These are phyloP conservation scores for Heliconius congener DNA, from an alignment of 1,140 invertebrate species.

Conservation along the genomic window DNA sequence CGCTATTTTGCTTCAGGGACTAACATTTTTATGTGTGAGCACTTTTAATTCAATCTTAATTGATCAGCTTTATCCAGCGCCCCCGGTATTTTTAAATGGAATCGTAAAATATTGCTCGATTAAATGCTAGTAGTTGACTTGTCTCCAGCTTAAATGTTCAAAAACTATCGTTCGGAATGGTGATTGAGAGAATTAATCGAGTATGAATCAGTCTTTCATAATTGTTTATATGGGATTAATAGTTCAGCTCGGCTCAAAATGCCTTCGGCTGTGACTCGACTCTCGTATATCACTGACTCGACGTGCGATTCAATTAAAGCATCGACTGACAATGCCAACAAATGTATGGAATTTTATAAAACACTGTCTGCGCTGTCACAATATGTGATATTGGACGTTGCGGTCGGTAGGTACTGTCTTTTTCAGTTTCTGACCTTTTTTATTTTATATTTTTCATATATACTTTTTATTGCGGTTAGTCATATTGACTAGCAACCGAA, in stretches of 20 bases:
- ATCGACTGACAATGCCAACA: constrained; percentile 59
- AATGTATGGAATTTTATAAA: constrained; percentile 53
- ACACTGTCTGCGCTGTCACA: constrained; percentile 44
- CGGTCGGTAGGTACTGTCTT: constrained; percentile 37
- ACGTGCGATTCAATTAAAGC: constrained; percentile 72
- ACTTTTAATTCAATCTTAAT: constrained; percentile 53
- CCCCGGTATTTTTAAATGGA: constrained; percentile 59
- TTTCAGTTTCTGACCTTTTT: constrained; percentile 18
- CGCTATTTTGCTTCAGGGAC: constrained; percentile 35
- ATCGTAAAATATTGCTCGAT: constrained; percentile 57
- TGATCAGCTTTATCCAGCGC: constrained; percentile 48
- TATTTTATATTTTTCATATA: constrained; percentile 21
- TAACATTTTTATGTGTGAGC: constrained; percentile 46
- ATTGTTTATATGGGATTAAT: constrained; percentile 71
- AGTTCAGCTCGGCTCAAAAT: constrained; percentile 48
- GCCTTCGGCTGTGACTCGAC: constrained; percentile 44
- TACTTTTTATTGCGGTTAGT: neutral
- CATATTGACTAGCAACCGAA: neutral
- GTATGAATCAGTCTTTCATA: constrained; percentile 60
- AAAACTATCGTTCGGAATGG: constrained; percentile 44
- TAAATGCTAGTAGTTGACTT: constrained; percentile 63
- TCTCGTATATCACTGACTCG: constrained; percentile 64
- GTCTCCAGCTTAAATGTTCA: constrained; percentile 58
- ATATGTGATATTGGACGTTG: constrained; percentile 33
- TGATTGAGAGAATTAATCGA: constrained; percentile 59